These are phyloP conservation scores for Bugulina stolonifera DNA, from an alignment of 2,888 invertebrate species.

Conservation along the genomic window DNA sequence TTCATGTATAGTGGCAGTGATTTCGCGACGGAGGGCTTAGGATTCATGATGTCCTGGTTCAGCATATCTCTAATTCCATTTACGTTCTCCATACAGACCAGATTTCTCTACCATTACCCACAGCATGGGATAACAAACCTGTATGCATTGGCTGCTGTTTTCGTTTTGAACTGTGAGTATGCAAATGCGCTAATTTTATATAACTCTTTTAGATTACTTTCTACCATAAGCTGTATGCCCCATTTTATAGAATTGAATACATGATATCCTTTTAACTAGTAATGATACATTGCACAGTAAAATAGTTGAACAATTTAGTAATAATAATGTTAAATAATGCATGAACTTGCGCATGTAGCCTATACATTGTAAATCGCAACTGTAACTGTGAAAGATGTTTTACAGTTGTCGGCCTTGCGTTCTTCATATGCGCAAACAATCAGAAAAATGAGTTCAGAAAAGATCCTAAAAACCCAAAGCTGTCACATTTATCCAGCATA, in stretches of 20 bases:
- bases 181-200: no score
- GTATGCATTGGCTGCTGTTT: slow-evolving; percentile 39
- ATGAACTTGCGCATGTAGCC: no score
- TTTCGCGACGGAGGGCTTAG: slow-evolving; percentile 70
- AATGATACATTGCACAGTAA: no score
- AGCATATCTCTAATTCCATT: slow-evolving; percentile 68
- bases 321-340: no score
- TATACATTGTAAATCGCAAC: no score
- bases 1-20: slow-evolving; percentile 65
- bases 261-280: no score
- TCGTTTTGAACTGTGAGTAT: slow-evolving; percentile 48
- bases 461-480: slow-evolving; percentile 67
- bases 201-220: no score
- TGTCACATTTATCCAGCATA: slow-evolving; percentile 55
- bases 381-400: no score
- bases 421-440: slow-evolving; percentile 60
- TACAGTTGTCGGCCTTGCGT: slow-evolving; percentile 8
- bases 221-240: no score
- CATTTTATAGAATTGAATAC: no score
- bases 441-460: slow-evolving; percentile 76
- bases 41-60: slow-evolving; percentile 66
- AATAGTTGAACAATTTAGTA: no score
- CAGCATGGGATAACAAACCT: slow-evolving; percentile 33
- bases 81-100: slow-evolving; percentile 64
- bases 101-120: slow-evolving; percentile 63